Base-by-base conservation (phyloP, 2,113 vertebrate genomes). In the Podarcis raffonei region DNA sequence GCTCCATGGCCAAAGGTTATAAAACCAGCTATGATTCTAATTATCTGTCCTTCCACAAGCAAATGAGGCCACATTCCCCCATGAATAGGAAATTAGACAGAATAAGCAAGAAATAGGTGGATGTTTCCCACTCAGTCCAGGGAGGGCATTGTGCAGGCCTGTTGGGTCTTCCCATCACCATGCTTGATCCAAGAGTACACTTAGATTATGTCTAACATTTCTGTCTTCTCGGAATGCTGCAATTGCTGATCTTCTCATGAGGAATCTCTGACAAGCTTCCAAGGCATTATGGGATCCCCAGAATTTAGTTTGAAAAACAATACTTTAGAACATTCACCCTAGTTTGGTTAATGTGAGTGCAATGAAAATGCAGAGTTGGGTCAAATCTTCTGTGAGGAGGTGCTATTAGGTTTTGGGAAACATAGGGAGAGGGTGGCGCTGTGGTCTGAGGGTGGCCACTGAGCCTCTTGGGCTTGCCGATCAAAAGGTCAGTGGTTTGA, bases 11-110 rank as follows among this genome's bases (percentile, higher is more conserved):
- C 15, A 86, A 71, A 94, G 90, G 15, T 86, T 91, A 87, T 30
- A 93, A 75, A 69, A 81, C 0, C 23, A 87, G n/a, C n/a, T 35
- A 89, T 72, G 86, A 89, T 82, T 65, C 89, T 91, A 88, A 72
- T 89, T 83, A 85, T 68, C 20, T 76, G 6, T 71, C n/a, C 35
- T 82, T 42, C 18, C 53, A 12, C 57, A 3, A 2, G 6, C 32
- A 75, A 42, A 82, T 75, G 57, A 22, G 32, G 1, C 3, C 30
- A 30, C 30, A 35, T 37, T 42, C 6, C 23, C 39, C 59, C 59
- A 48, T 88, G 30, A 48, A 48, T 75, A 66, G 76, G 35, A 48
- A 77, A 68, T 68, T 32, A 68, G 18, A n/a, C 13, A 48, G 23
- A 37, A 7, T 66, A 42, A 66, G 57, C 11, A 75, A 37, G 32